phyloP scores from a whole-genome alignment of 2,797 vertebrate species.

The Sciaenops ocellatus region DNA sequence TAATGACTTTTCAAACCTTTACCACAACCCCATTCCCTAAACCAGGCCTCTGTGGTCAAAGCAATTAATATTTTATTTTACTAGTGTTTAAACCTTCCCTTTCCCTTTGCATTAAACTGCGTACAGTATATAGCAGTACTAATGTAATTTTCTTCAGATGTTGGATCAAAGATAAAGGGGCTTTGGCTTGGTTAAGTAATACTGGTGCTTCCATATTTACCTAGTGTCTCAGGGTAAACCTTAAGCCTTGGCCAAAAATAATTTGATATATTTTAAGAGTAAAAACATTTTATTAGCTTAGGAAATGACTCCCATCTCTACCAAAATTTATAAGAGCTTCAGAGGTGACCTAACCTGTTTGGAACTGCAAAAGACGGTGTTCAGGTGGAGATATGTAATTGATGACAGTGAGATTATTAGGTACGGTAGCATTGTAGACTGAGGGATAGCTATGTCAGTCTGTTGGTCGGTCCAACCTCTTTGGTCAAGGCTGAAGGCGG shows the following conservation, averaged over 20 bases:
- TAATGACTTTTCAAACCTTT: conserved; percentile 77
- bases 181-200: conserved; percentile 16
- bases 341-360: background rate
- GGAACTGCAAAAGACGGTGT: background rate
- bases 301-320: background rate
- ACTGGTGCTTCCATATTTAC: conserved; percentile 21
- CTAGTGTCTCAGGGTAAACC: background rate
- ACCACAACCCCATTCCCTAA: conserved; percentile 59
- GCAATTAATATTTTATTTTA: conserved; percentile 69
- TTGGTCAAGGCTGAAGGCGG: background rate
- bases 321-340: background rate
- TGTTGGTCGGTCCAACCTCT: background rate
- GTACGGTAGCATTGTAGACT: background rate
- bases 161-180: conserved; percentile 13
- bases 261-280: background rate
- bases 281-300: background rate
- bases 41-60: conserved; percentile 57
- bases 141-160: conserved; percentile 34
- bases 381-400: background rate
- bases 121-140: conserved; percentile 3
- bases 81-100: conserved; percentile 40
- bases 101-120: conserved; percentile 27
- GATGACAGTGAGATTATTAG: background rate
- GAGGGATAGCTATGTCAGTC: background rate
- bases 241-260: conserved; percentile 6